These are phyloP conservation scores for Turnix velox DNA, from an alignment of 2,113 vertebrate genomes.

Conservation along the genomic window DNA sequence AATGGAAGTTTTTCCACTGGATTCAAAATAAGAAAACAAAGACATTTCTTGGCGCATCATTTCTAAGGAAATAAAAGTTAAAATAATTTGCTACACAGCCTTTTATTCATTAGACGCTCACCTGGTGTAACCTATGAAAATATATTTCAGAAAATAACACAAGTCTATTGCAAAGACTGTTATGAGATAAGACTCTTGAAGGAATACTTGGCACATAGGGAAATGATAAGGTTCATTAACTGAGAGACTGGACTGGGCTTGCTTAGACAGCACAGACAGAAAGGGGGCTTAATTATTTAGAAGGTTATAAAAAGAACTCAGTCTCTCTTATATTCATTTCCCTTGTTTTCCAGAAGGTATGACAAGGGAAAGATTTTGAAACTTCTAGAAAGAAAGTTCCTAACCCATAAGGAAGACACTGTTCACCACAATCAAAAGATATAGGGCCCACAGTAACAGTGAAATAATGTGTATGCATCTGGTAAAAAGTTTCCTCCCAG, in stretches of 20 bases:
- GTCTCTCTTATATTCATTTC: constrained; percentile 40
- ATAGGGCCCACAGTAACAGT: neutral
- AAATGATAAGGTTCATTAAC: neutral
- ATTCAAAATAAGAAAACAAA: neutral
- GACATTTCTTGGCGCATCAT: neutral
- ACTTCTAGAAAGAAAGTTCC: constrained; percentile 1
- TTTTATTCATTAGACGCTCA: neutral
- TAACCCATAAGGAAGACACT: neutral
- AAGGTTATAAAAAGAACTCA: constrained; percentile 56
- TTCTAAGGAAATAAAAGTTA: neutral
- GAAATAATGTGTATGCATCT: neutral
- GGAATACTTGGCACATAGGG: neutral
- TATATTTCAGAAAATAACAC: neutral
- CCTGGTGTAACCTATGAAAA: neutral
- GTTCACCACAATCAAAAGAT: neutral
- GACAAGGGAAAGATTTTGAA: constrained; percentile 23
- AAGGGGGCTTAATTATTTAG: constrained; percentile 58
- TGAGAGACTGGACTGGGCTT: neutral
- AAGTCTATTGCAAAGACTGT: neutral
- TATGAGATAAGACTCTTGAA: constrained; percentile 13
- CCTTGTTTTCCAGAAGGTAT: constrained; percentile 28
- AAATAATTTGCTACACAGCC: neutral
- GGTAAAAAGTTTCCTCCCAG: neutral
- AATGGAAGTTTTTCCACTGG: neutral
- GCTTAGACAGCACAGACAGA: constrained; percentile 8